Base-by-base conservation (phyloP, 2,888 invertebrate genomes). In the Apodemia zela region DNA sequence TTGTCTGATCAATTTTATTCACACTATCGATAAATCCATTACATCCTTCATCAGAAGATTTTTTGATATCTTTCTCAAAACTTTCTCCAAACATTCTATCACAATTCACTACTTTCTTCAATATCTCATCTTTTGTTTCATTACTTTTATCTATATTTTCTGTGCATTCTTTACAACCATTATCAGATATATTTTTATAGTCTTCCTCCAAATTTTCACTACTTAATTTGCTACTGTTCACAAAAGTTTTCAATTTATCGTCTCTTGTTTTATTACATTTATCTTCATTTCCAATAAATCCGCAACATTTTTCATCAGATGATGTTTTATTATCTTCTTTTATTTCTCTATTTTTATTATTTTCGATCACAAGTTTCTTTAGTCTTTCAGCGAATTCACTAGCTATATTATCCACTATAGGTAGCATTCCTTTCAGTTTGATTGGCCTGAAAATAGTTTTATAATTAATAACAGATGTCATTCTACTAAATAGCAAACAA, bases 371-470 rank as follows among this genome's bases (percentile, higher is more conserved):
- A 15, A 84, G 69, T 0, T 74, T 75, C 69, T 74, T 75, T 0
- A 89, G 69, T 62, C 82, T 72, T 0, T 75, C 66, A 0, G 85
- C 75, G 63, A 91, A 89, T 65, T 89, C 88, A 13, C 77, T 77
- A 0, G 91, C 87, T 18, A 88, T 88, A 47, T 81, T 82, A 67
- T 86, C 87, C 67, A 91, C 87, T 2, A 91, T 71, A 0, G 88
- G 89, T 47, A 89, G 82, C 91, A 91, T 91, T 33, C 89, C 88
- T 64, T 87, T 77, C 0, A 91, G 72, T 73, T 91, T 91, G 69
- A 87, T 90, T 42, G 91, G 91, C 49, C 91, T 91, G 87, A 17
- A 74, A 74, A 17, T 5, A 63, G 54, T 62, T n/a, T 17, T 3
- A 2, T 51, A 59, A 57, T 13, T 21, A 25, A 38, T 42, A 42